Evolutionary conservation across 1,140 invertebrate genomes (phyloP).

Genomic region (Eurytemora carolleeae): DNA sequence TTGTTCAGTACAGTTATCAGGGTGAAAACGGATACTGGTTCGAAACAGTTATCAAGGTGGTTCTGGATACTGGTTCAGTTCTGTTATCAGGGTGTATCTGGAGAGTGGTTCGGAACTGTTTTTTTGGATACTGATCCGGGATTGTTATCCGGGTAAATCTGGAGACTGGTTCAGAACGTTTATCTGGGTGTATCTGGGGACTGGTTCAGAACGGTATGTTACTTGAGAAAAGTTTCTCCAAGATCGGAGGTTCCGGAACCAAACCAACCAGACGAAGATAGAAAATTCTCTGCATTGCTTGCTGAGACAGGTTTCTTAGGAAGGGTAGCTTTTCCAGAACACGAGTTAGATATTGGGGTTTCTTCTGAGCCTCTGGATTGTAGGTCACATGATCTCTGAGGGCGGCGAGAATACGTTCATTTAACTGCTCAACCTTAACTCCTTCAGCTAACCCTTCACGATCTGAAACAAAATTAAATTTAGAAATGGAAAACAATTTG

Average conservation of each 20-base stretch:
- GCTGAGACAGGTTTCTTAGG: slow-evolving; percentile 65
- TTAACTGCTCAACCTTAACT: slow-evolving; percentile 69
- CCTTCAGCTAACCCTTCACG: slow-evolving; percentile 80
- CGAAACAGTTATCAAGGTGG: too few relatives aligned
- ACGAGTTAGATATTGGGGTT: slow-evolving; percentile 72
- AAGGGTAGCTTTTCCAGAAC: slow-evolving; percentile 75
- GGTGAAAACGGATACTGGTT: too few relatives aligned
- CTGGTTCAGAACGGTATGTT: slow-evolving; percentile 76
- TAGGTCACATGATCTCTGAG: slow-evolving; percentile 83
- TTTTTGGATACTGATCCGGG: too few relatives aligned
- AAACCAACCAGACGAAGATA: slow-evolving; percentile 79
- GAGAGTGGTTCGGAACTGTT: too few relatives aligned
- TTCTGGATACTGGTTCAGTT: too few relatives aligned
- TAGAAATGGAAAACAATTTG: too few relatives aligned
- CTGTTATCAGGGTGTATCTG: too few relatives aligned
- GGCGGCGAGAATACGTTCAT: slow-evolving; percentile 85
- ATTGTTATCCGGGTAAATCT: too few relatives aligned
- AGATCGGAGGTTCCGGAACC: slow-evolving; percentile 68
- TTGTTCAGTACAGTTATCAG: too few relatives aligned
- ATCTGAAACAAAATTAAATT: slow-evolving; percentile 39
- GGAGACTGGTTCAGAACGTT: too few relatives aligned
- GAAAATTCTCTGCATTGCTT: slow-evolving; percentile 80
- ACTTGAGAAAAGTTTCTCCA: slow-evolving; percentile 82
- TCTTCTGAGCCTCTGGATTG: slow-evolving; percentile 65
- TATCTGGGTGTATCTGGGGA: too few relatives aligned